Percentiles rank a stretch among this genome's conserved stretches.
Evolutionary conservation across 2,797 vertebrate genomes (phyloP).

Genomic region (Anableps anableps): DNA sequence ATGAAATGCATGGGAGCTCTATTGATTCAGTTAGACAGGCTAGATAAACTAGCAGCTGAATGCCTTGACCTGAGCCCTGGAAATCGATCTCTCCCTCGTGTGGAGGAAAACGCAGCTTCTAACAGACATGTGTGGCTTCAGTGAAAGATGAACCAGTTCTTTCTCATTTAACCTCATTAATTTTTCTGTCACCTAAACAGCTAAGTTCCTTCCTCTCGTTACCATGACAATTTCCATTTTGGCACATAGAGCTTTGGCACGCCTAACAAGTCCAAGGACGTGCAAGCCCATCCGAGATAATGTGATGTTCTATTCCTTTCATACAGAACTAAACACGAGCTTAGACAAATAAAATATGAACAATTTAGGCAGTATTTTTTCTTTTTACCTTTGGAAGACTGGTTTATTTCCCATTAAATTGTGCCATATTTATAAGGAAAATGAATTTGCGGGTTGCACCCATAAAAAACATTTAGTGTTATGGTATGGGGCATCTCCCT

Average conservation of each 20-base stretch:
- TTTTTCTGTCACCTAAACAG: conserved; percentile 11
- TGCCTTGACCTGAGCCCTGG: conserved; percentile 24
- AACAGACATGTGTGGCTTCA: not conserved
- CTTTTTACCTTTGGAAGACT: not conserved
- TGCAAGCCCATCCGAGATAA: not conserved
- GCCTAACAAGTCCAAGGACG: not conserved
- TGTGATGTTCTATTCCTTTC: not conserved
- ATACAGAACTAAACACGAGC: not conserved
- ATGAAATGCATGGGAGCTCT: conserved; percentile 40
- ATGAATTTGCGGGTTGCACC: not conserved
- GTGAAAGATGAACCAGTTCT: not conserved
- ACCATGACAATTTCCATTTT: conserved; percentile 37
- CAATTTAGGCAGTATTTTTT: not conserved
- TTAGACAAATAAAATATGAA: not conserved
- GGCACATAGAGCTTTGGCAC: not conserved
- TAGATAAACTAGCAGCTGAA: conserved; percentile 25
- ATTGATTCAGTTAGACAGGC: conserved; percentile 53
- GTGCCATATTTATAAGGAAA: too few relatives aligned
- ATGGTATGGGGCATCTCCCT: not conserved
- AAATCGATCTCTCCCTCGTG: conserved; percentile 29
- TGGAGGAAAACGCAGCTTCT: not conserved
- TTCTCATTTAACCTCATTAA: conserved; percentile 23
- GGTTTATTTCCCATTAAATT: not conserved
- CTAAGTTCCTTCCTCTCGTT: conserved; percentile 29
- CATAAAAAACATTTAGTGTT: not conserved